Conservation (phyloP, 1,140 invertebrate species). For the Nomia melanderi region DNA sequence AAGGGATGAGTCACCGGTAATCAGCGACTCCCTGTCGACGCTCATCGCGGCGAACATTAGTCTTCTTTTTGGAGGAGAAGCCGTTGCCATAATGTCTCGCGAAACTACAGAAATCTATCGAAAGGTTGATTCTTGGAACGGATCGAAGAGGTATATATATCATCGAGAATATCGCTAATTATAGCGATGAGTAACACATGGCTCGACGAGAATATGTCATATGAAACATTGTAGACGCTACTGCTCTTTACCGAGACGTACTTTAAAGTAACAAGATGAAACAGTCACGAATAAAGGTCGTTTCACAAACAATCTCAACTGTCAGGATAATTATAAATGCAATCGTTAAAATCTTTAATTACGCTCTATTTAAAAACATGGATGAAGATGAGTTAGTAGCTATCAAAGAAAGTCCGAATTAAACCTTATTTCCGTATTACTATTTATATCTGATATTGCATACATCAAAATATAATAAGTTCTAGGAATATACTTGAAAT, state of each 20-base stretch:
- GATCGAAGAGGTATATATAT: slow-evolving; percentile 37
- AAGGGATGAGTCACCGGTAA: slow-evolving; percentile 49
- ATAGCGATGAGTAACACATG: slow-evolving; percentile 61
- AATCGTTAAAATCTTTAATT: too few species aligned
- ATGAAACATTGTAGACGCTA: slow-evolving; percentile 7
- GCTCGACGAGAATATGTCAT: slow-evolving; percentile 30
- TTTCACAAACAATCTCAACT: background rate
- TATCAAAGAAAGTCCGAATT: too few species aligned
- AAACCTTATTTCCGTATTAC: too few species aligned
- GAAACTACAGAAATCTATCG: slow-evolving; percentile 48
- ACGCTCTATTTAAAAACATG: too few species aligned
- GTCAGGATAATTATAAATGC: background rate
- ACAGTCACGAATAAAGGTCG: background rate
- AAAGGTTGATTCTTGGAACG: slow-evolving; percentile 58
- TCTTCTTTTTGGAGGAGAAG: slow-evolving; percentile 31
- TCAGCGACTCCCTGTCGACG: slow-evolving; percentile 36
- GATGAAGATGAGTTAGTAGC: too few species aligned
- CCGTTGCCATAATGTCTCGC: slow-evolving; percentile 17
- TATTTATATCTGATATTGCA: too few species aligned
- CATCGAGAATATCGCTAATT: slow-evolving; percentile 62
- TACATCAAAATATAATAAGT: too few species aligned
- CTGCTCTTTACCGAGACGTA: slow-evolving; percentile 7
- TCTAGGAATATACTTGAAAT: too few species aligned
- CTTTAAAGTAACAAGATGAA: background rate
- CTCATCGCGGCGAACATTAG: slow-evolving; percentile 7